A percentile compares a stretch with the other conserved stretches of the same genome.
These are phyloP conservation scores for Neofelis nebulosa DNA, from an alignment of 2,113 vertebrate species.

Conservation along the genomic window DNA sequence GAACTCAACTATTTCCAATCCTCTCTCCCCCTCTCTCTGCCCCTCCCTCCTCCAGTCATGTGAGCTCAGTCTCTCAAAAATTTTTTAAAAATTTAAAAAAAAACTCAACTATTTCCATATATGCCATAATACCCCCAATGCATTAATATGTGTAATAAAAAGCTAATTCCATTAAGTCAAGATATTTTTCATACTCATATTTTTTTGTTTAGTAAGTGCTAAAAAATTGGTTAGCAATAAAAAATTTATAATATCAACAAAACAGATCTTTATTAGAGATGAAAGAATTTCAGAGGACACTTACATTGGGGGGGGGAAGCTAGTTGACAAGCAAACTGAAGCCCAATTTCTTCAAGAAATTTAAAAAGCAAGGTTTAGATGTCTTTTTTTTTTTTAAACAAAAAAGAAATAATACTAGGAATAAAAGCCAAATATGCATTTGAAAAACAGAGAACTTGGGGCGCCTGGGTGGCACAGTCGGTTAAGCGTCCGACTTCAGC, in stretches of 20 bases:
- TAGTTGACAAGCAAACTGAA: conserved; percentile 30
- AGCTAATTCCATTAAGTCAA: conserved; percentile 13
- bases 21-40: no score
- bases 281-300: background rate
- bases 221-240: conserved; percentile 30
- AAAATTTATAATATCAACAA: conserved; percentile 19
- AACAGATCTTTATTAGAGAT: background rate
- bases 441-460: conserved; percentile 28
- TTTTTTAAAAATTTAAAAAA: background rate
- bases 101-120: background rate
- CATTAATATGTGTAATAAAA: background rate
- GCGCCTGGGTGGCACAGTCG: no score
- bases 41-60: no score
- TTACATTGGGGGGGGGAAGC: background rate
- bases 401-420: background rate
- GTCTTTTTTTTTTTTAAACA: conserved; percentile 27
- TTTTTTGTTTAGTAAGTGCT: conserved; percentile 38
- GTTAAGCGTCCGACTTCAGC: no score
- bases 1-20: background rate
- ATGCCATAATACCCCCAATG: background rate
- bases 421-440: background rate
- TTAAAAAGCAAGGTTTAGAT: conserved; percentile 32
- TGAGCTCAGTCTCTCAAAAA: no score
- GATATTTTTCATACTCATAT: background rate
- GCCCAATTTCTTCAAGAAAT: conserved; percentile 26